phyloP scores from a whole-genome alignment of 2,113 vertebrate species.

The Mugil cephalus region DNA sequence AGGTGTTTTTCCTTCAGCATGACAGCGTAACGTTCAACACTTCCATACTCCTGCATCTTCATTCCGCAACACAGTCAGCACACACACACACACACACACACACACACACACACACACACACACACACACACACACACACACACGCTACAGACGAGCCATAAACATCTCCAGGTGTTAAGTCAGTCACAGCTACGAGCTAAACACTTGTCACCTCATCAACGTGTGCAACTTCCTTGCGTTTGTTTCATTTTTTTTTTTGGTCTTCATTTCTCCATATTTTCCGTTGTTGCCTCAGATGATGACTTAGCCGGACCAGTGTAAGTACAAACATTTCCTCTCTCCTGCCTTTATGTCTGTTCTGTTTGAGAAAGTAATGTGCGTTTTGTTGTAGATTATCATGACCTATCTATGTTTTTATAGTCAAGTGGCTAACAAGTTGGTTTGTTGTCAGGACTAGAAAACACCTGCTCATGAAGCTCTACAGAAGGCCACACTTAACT shows the following conservation, averaged over 20 bases:
- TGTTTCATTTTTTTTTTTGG: conserved; percentile 65
- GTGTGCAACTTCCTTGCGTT: conserved; percentile 63
- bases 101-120: not conserved
- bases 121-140: not conserved
- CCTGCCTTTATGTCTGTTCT: conserved; percentile 8
- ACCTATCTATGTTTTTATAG: conserved; percentile 13
- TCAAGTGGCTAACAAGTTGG: not conserved
- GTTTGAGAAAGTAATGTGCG: conserved; percentile 23
- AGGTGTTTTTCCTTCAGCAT: conserved; percentile 40
- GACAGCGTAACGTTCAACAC: not conserved
- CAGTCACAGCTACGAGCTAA: not conserved
- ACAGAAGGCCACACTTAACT: not conserved
- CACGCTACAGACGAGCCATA: not conserved
- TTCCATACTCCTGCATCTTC: conserved; percentile 25
- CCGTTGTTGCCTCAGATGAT: conserved; percentile 87
- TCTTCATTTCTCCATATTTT: conserved; percentile 71
- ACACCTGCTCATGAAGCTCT: not conserved
- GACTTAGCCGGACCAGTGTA: conserved; percentile 98
- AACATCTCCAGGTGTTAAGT: not conserved
- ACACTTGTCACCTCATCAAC: conserved; percentile 24
- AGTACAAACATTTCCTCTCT: conserved; percentile 70
- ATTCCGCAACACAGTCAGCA: conserved; percentile 29
- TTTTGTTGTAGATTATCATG: conserved; percentile 32
- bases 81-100: not conserved
- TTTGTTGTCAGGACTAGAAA: not conserved